These are phyloP conservation scores for Syngnathus floridae DNA, from an alignment of 2,113 vertebrate species.

Conservation along the genomic window DNA sequence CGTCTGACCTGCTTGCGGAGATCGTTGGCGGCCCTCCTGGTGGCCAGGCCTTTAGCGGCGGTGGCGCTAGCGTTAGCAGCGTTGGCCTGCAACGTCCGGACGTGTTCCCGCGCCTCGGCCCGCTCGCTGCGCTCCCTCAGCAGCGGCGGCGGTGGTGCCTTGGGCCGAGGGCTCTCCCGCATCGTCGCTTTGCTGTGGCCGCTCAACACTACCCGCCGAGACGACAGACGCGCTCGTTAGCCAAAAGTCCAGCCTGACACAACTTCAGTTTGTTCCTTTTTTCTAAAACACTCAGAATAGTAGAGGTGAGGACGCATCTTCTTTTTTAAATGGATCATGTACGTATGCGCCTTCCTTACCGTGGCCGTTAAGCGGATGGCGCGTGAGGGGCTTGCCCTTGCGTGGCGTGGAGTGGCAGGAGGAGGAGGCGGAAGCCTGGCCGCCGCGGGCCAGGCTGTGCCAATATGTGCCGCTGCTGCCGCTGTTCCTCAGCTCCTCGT, in stretches of 20 bases:
- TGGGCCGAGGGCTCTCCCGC: slow-evolving; percentile 66
- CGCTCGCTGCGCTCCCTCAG: slow-evolving; percentile 85
- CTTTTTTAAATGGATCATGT: too few relatives aligned
- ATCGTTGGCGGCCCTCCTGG: slow-evolving; percentile 86
- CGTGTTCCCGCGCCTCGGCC: slow-evolving; percentile 79
- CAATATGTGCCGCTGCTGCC: slow-evolving; percentile 19
- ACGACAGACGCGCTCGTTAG: neutral
- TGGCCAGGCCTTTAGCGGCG: slow-evolving; percentile 74
- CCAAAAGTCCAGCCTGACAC: too few relatives aligned
- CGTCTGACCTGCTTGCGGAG: slow-evolving; percentile 83
- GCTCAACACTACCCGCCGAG: slow-evolving; percentile 75
- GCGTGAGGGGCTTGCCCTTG: slow-evolving; percentile 84
- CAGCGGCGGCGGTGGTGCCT: slow-evolving; percentile 63
- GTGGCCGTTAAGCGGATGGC: slow-evolving; percentile 86
- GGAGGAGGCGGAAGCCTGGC: slow-evolving; percentile 78
- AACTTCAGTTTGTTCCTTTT: too few relatives aligned
- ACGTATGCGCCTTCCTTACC: slow-evolving; percentile 66
- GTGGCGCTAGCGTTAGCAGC: slow-evolving; percentile 76
- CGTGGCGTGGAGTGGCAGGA: slow-evolving; percentile 96
- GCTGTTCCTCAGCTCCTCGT: slow-evolving; percentile 75
- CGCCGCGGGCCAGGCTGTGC: slow-evolving; percentile 52
- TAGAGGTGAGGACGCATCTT: too few relatives aligned
- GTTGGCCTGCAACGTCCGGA: slow-evolving; percentile 68
- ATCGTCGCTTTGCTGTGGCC: slow-evolving; percentile 79
- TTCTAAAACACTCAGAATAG: too few relatives aligned